These are phyloP conservation scores for Lepilemur septentrionalis DNA, from an alignment of 2,797 vertebrate genomes.

Conservation along the genomic window DNA sequence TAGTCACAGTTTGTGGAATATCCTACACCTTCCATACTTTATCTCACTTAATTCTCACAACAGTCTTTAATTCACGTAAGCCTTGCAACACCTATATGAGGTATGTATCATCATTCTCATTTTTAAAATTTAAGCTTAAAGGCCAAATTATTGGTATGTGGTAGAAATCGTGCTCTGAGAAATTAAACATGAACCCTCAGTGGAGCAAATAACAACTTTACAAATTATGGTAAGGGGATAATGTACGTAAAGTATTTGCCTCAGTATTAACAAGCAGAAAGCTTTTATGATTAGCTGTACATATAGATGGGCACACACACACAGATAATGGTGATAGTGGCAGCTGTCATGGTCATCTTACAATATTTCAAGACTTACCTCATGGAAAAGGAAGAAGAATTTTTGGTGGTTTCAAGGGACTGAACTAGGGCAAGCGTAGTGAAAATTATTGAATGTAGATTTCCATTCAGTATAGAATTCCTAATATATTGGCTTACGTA, in stretches of 20 bases:
- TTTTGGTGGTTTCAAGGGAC: not conserved
- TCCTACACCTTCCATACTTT: not conserved
- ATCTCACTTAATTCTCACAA: not conserved
- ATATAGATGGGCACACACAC: too few species aligned
- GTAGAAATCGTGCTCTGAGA: not conserved
- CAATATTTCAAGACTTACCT: not conserved
- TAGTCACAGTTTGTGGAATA: not conserved
- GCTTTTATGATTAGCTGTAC: not conserved
- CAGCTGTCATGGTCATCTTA: not conserved
- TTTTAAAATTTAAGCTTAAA: slow-evolving; percentile 25
- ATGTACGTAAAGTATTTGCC: not conserved
- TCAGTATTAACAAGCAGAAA: not conserved
- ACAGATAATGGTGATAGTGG: not conserved
- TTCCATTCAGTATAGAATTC: slow-evolving; percentile 17
- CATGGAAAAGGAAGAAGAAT: not conserved
- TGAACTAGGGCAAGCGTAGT: not conserved
- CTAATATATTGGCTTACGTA: not conserved
- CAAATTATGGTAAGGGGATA: not conserved
- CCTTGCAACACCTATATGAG: not conserved
- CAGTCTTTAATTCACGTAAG: not conserved
- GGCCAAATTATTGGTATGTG: not conserved
- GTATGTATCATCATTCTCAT: not conserved
- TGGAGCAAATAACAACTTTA: not conserved
- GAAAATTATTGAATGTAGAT: not conserved
- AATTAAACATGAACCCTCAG: not conserved